Evolutionary conservation across 2,113 vertebrate genomes (phyloP), one percentile per base, ranked within the genome.

Genomic region (Uria aalge): DNA sequence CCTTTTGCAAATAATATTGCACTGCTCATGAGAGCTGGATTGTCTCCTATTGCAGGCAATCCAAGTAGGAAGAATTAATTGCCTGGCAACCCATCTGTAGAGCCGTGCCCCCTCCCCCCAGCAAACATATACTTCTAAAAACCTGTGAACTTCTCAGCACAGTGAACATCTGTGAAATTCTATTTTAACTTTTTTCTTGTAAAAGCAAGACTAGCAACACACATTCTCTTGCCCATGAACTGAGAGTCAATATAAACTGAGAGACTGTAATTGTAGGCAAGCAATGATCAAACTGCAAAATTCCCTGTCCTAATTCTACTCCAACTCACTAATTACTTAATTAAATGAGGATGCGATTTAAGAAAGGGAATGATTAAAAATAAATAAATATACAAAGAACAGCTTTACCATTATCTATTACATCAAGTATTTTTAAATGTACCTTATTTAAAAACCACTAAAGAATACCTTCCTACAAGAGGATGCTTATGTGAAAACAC

Each of bases 31-130:
- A 96, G 85, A 93, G 92, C 78, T 29, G 69, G 88, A 94, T 57
- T 93, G 94, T 92, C 97, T 82, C 89, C 89, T 92, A 45, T 72
- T 94, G 90, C 84, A 94, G 87, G 85, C 74, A 91, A 96, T 60
- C 93, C 87, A 97, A 94, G 90, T 55, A 76, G 96, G 92, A 74
- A 97, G 87, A 97, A 97, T 89, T 96, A 97, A 89, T 55, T 96
- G 81, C 95, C 74, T 95, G 95, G 92, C 95, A 97, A 96, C 84
- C 89, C 71, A 76, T 94, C 79, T 97, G 94, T 69, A 97, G 72
- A 94, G 86, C 94, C 96, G 0, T 95, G 67, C n/a, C 56, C 86
- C 73, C 59, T 83, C 53, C 87, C 92, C 79, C 69, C 83, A 72
- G 79, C 79, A 97, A 97, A 94, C 27, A 92, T 24, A 59, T 9